phyloP scores from a whole-genome alignment of 2,797 vertebrate genomes.

The Lepus townsendii region DNA sequence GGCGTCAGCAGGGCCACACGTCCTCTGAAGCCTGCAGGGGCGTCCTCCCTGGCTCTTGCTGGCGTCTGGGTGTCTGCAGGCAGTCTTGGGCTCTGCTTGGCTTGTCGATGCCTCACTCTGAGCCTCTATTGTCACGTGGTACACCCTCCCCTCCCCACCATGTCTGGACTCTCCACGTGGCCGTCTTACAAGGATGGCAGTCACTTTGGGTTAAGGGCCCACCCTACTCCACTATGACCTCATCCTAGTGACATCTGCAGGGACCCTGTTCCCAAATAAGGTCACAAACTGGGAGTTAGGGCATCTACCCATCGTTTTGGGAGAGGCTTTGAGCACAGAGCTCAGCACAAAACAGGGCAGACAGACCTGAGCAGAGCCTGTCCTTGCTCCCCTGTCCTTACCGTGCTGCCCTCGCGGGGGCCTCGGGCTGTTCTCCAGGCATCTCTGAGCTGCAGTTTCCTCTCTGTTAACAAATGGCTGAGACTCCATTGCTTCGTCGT shows the following conservation, averaged over 20 bases:
- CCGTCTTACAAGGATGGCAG: not conserved
- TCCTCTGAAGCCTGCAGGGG: not conserved
- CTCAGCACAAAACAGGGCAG: fast-evolving
- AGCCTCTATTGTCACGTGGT: fast-evolving
- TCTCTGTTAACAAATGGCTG: not conserved
- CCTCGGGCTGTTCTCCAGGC: not conserved
- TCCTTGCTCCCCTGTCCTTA: fast-evolving
- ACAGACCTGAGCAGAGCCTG: fast-evolving
- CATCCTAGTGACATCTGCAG: not conserved
- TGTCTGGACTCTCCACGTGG: not conserved
- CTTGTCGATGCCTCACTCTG: not conserved
- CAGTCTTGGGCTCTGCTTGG: not conserved
- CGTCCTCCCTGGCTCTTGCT: not conserved
- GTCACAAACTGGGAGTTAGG: not conserved
- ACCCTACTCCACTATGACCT: not conserved
- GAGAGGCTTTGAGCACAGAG: not conserved
- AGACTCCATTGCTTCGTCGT: not conserved
- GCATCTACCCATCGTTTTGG: not conserved
- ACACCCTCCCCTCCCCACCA: no score
- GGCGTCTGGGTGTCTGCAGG: fast-evolving
- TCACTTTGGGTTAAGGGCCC: not conserved
- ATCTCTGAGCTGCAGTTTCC: not conserved
- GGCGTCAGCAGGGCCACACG: fast-evolving
- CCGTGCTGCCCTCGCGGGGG: not conserved
- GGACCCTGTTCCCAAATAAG: not conserved